A percentile compares a stretch with the other conserved stretches of the same genome.
These are phyloP conservation scores for Pavo muticus DNA, from an alignment of 2,113 vertebrate species.

Conservation along the genomic window DNA sequence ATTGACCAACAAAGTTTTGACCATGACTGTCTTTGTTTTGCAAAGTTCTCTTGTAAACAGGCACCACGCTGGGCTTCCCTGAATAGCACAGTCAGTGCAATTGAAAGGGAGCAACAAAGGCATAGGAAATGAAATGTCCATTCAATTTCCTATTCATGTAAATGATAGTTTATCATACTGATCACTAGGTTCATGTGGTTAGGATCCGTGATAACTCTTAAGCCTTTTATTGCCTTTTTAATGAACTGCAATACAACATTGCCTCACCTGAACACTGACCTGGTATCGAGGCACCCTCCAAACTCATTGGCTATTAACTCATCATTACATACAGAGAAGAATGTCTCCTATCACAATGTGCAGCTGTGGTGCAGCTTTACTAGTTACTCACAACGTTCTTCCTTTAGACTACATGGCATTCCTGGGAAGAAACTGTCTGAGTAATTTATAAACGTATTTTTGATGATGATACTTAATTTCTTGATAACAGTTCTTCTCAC, in stretches of 20 bases:
- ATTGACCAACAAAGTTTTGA: constrained; percentile 77
- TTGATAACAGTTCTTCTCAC: not conserved
- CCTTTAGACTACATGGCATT: not conserved
- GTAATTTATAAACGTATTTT: not conserved
- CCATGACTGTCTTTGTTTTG: constrained; percentile 82
- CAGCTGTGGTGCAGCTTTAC: not conserved
- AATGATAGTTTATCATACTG: constrained; percentile 67
- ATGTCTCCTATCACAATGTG: not conserved
- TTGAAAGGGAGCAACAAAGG: constrained; percentile 71
- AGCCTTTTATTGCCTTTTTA: constrained; percentile 60
- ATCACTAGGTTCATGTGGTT: constrained; percentile 62
- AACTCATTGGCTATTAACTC: not conserved
- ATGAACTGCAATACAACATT: constrained; percentile 58
- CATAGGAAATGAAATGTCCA: constrained; percentile 74
- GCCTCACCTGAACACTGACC: not conserved
- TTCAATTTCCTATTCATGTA: constrained; percentile 75
- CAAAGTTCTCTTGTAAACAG: constrained; percentile 78
- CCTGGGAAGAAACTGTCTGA: not conserved
- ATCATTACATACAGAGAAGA: not conserved
- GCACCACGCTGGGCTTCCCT: constrained; percentile 69
- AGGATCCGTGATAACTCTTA: constrained; percentile 20
- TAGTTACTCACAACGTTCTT: not conserved
- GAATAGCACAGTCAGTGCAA: constrained; percentile 66
- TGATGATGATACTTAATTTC: not conserved
- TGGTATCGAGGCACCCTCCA: not conserved